Evolutionary conservation across 2,888 invertebrate species (phyloP).

Genomic region (Drosophila maculinotata): DNA sequence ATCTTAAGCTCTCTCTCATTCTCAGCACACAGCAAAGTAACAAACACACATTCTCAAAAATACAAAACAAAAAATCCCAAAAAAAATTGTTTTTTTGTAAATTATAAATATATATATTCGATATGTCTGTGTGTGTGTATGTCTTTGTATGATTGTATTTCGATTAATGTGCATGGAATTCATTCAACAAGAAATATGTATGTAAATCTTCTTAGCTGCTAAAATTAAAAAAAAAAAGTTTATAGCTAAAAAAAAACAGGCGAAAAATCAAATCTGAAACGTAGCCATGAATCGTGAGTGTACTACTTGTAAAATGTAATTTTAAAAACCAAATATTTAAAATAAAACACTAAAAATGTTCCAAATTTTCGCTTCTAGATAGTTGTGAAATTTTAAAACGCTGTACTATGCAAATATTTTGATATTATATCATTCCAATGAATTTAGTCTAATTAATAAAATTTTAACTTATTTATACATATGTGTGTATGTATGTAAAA

Average conservation of each 20-base stretch:
- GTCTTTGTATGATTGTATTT: conserved; percentile 49
- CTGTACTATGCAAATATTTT: conserved; percentile 81
- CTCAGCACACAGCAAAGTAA: conserved; percentile 27
- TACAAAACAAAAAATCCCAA: conserved; percentile 4
- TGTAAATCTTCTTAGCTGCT: conserved; percentile 32
- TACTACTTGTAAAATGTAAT: conserved; percentile 66
- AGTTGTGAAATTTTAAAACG: conserved; percentile 79
- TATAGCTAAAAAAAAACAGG: conserved; percentile 16
- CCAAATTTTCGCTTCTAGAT: conserved; percentile 77
- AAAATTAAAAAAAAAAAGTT: conserved; percentile 28
- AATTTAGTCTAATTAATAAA: conserved; percentile 83
- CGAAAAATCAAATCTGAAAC: conserved; percentile 51
- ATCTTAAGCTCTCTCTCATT: conserved; percentile 22
- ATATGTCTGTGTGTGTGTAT: conserved; percentile 37
- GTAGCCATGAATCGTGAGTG: conserved; percentile 56
- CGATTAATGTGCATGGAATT: conserved; percentile 43
- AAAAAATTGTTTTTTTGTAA: conserved; percentile 47
- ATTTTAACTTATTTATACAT: conserved; percentile 81
- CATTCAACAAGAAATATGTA: conserved; percentile 12
- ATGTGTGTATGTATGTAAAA: conserved; percentile 63
- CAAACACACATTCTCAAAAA: conserved; percentile 16
- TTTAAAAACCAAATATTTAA: conserved; percentile 19
- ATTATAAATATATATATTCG: conserved; percentile 38
- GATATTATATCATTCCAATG: conserved; percentile 84
- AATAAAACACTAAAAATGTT: conserved; percentile 47